A percentile compares a stretch with the other conserved stretches of the same genome.
phyloP scores from a whole-genome alignment of 2,113 vertebrate species.

The Emydocephalus ijimae region DNA sequence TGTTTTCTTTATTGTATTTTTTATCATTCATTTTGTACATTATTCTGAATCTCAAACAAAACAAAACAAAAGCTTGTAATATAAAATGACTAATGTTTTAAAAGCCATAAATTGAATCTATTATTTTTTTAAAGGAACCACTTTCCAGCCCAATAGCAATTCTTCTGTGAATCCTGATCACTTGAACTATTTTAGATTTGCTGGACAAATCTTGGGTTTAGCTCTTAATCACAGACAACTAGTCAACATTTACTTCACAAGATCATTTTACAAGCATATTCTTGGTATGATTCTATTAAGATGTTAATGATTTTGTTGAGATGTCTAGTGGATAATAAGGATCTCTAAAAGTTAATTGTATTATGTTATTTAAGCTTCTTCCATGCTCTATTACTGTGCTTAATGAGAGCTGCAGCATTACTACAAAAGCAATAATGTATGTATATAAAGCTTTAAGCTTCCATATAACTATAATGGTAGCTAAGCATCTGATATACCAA shows the following conservation, averaged over 20 bases:
- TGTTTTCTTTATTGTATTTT: not conserved
- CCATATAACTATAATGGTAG: not conserved
- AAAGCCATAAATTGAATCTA: not conserved
- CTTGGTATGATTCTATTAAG: constrained; percentile 77
- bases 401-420: not conserved
- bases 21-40: not conserved
- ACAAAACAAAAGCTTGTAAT: not conserved
- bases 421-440: not conserved
- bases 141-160: constrained; percentile 98
- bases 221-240: constrained; percentile 94
- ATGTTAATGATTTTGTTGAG: not conserved
- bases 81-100: not conserved
- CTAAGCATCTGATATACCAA: not conserved
- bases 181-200: constrained; percentile 94
- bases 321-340: not conserved
- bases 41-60: not conserved
- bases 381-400: not conserved
- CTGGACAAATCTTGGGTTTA: constrained; percentile 92
- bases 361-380: not conserved
- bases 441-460: not conserved
- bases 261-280: constrained; percentile 99
- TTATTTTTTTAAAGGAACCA: constrained; percentile 79
- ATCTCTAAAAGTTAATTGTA: not conserved
- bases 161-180: constrained; percentile 98
- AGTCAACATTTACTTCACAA: constrained; percentile 98